Base-by-base conservation (phyloP, 2,888 invertebrate genomes). In the Noctua janthe region DNA sequence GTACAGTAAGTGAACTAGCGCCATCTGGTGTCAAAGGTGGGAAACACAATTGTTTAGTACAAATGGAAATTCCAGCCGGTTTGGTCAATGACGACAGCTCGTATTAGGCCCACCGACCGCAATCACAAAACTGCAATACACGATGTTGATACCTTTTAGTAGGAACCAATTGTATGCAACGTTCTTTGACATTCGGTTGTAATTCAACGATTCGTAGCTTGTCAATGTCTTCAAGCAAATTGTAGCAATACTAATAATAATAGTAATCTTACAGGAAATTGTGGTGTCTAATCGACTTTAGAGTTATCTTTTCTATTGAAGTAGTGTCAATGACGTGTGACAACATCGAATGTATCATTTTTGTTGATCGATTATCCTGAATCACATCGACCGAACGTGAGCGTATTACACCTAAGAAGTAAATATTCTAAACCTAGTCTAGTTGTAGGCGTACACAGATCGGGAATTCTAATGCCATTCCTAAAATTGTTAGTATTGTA, bases 391-490 rank as follows among this genome's bases (percentile, higher is more conserved):
- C 11, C 59, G 5, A 59, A 59, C 11, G 5, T 59, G 59, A n/a
- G 29, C 13, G 15, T 29, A 15, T 62, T 2, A 62, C 15, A 2
- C 29, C 1, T 62, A 15, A 29, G 4, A 78, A 49, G 17, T 54
- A 0, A 43, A 13, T 54, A 43, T 75, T 66, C 23, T 54, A 35
- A 76, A 35, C 11, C 1, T 5, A 35, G n/a, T 15, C 54, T 76
- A 78, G 62, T 51, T 35, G 17, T 15, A 17, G 4, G 7, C 3
- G 20, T 49, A 39, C 39, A 29, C 0, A 62, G 5, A 62, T 15
- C 15, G n/a, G 13, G 17, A 20, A 35, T 78, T 35, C 43, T n/a
- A 67, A 43, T 71, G 8, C 4, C 23, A 71, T 83, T 75, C 17
- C 6, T 73, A 20, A 47, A 70, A 64, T 70, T 59, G 43, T 73